Base-by-base conservation (phyloP, 2,797 vertebrate species). In the Cirrhinus mrigala region DNA sequence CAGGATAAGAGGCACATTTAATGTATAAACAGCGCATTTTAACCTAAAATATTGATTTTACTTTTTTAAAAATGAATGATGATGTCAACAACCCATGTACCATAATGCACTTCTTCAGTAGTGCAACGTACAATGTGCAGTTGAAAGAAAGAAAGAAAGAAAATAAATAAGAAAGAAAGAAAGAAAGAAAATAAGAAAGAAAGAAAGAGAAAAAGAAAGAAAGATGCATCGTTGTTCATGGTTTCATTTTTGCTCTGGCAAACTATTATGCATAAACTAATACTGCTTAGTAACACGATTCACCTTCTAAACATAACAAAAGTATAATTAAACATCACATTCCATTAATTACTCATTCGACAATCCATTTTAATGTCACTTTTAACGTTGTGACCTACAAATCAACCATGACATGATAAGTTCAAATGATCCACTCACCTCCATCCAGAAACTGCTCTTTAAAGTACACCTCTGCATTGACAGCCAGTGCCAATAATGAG, bases 381-480 rank as follows among this genome's bases (percentile, higher is more conserved):
- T 22, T 66, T 52, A 66, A 83, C 54, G 22, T 16, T 48, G 11
- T 74, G 81, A 73, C 68, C 52, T 46, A 73, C 10, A 81, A 40
- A 60, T 82, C 37, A 52, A 56, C 1, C 69, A 14, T 29, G 60
- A 69, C 33, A 33, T 14, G 6, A n/a, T 52, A 40, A 70, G 37
- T 71, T 5, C 27, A 33, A 29, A 0, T 7, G 14, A 33, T 6
- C 58, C 88, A 92, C 94, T 97, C 94, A 99, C 98, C 97, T 89
- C 96, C 97, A 73, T 98, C 97, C 52, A 91, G 82, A 91, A 98
- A 98, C 87, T 97, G 95, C 87, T 98, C 98, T 88, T 96, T 94
- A 92, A 98, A 97, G 91, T 95, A 95, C 33, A 97, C 66, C 0
- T 85, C 88, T n/a, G 97, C 97, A 56, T 95, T 94, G 0, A 94